These are phyloP conservation scores for Vultur gryphus DNA, from an alignment of 2,797 vertebrate species.

Conservation along the genomic window DNA sequence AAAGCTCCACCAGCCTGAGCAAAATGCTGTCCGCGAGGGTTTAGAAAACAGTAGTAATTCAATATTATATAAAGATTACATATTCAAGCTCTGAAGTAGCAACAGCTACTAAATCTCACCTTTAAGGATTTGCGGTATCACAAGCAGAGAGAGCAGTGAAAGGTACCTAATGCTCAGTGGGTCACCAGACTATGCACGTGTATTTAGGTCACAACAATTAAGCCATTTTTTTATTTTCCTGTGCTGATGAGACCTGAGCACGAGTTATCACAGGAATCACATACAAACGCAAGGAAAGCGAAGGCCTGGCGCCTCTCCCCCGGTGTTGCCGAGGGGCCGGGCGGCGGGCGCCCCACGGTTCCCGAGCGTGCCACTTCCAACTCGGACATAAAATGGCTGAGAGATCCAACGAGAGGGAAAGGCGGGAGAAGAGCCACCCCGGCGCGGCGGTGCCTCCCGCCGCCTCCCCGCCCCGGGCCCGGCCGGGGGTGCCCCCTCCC, in stretches of 20 bases:
- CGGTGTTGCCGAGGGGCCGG: not conserved
- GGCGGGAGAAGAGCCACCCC: not conserved
- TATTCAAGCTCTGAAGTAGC: not conserved
- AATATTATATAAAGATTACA: accelerated
- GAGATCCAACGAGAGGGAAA: not conserved
- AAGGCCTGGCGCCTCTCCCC: not conserved
- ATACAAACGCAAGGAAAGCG: accelerated
- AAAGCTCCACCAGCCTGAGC: not conserved
- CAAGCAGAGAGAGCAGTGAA: not conserved
- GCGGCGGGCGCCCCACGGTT: not conserved
- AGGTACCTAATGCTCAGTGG: not conserved
- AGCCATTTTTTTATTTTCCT: not conserved
- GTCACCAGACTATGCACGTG: not conserved
- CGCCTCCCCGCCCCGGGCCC: not conserved
- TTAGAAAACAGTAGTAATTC: not conserved
- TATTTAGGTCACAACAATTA: not conserved
- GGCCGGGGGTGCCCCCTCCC: not conserved
- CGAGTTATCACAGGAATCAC: accelerated
- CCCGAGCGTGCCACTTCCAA: not conserved
- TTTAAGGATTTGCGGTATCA: not conserved
- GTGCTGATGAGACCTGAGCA: not conserved
- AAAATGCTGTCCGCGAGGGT: not conserved
- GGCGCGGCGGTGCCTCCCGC: not conserved
- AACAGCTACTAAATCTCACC: not conserved
- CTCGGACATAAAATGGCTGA: not conserved